A percentile compares a stretch with the other conserved stretches of the same genome.
Conservation (phyloP, 2,888 invertebrate genomes). For the Patella depressa region DNA sequence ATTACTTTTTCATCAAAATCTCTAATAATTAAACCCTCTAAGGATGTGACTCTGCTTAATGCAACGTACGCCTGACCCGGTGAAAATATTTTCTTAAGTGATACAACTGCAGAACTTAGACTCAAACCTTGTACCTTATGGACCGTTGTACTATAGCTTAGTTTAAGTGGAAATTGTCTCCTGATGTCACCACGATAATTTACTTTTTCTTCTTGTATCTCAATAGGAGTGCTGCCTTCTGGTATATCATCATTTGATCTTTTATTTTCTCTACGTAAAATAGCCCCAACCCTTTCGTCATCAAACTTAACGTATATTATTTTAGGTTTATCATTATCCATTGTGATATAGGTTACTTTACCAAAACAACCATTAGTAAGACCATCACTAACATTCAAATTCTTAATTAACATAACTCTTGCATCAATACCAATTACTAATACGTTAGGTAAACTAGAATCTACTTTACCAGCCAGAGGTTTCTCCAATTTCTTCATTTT, state of each 20-base stretch:
- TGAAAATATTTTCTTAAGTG: slow-evolving; percentile 26
- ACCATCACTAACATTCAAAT: too few relatives aligned
- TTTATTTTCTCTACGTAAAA: not conserved
- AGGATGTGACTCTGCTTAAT: slow-evolving; percentile 28
- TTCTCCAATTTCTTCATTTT: slow-evolving; percentile 14
- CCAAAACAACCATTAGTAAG: slow-evolving; percentile 26
- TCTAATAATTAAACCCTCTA: slow-evolving; percentile 22
- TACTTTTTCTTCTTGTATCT: slow-evolving; percentile 4
- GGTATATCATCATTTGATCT: not conserved
- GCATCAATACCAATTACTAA: slow-evolving; percentile 14
- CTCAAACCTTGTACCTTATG: slow-evolving; percentile 34
- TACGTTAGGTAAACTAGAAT: slow-evolving; percentile 11
- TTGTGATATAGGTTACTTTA: slow-evolving; percentile 9
- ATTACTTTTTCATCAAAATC: slow-evolving; percentile 24
- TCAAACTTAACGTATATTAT: slow-evolving; percentile 16
- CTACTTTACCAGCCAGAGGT: not conserved
- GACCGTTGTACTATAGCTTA: slow-evolving; percentile 23
- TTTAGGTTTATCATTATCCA: not conserved
- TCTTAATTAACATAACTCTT: slow-evolving; percentile 15
- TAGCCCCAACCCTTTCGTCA: slow-evolving; percentile 11
- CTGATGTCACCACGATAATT: slow-evolving; percentile 5
- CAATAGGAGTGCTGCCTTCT: not conserved
- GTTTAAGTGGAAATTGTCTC: slow-evolving; percentile 21
- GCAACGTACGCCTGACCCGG: slow-evolving; percentile 34
- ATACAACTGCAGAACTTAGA: slow-evolving; percentile 21